Evolutionary conservation across 2,888 invertebrate genomes (phyloP).

Genomic region (Erebia epiphron): DNA sequence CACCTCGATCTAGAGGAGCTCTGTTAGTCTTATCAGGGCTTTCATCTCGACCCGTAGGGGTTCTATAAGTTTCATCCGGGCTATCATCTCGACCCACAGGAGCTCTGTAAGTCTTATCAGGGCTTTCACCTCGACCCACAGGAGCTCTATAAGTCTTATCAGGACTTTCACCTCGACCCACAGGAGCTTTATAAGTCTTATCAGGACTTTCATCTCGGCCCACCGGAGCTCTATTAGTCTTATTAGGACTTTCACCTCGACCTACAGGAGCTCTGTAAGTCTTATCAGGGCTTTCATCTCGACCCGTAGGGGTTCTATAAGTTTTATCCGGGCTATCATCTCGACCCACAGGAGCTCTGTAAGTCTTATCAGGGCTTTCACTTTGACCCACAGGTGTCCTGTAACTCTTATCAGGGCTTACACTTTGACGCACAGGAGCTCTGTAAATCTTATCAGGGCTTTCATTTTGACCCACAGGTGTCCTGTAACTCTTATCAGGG

Average conservation of each 20-base stretch:
- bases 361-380: background rate
- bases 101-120: background rate
- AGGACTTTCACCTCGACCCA: background rate
- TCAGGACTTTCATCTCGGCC: background rate
- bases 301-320: background rate
- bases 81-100: constrained; percentile 44
- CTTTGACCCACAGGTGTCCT: constrained; percentile 44
- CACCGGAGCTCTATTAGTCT: background rate
- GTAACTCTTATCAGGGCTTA: constrained; percentile 71
- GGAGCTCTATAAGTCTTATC: background rate
- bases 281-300: background rate
- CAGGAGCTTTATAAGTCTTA: background rate
- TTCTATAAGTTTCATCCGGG: constrained; percentile 68
- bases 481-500: constrained; percentile 2
- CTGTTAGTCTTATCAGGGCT: constrained; percentile 56
- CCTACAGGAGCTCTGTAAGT: background rate
- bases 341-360: background rate
- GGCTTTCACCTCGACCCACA: background rate
- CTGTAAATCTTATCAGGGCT: constrained; percentile 71
- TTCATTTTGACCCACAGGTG: constrained; percentile 47
- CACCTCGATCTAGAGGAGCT: background rate
- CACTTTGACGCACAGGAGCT: constrained; percentile 67
- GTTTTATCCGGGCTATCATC: background rate
- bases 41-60: constrained; percentile 63
- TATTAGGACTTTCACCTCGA: background rate